Evolutionary conservation across 1,140 invertebrate genomes (phyloP).

Genomic region (Thaumatotibia leucotreta): DNA sequence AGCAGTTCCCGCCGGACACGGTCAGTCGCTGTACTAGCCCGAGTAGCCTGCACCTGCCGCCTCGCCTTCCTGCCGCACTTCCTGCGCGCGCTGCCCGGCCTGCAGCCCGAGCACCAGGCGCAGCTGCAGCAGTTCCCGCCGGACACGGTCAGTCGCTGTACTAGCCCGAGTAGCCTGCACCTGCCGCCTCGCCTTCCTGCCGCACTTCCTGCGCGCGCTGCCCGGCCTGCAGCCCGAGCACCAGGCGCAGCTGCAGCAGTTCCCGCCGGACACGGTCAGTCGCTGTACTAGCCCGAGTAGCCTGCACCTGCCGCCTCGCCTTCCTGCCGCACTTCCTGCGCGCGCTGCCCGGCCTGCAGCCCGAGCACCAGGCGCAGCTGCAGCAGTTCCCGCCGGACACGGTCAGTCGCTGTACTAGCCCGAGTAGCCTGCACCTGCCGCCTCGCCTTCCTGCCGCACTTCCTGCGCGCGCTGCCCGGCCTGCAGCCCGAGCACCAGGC

Average conservation of each 20-base stretch:
- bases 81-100: slow-evolving; percentile 67
- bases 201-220: slow-evolving; percentile 35
- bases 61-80: background rate
- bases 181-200: slow-evolving; percentile 40
- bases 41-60: slow-evolving; percentile 45
- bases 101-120: slow-evolving; percentile 75
- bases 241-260: slow-evolving; percentile 70
- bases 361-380: slow-evolving; percentile 71
- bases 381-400: slow-evolving; percentile 86
- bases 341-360: slow-evolving; percentile 16
- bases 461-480: slow-evolving; percentile 81
- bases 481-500: slow-evolving; percentile 81
- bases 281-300: too few relatives aligned
- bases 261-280: background rate
- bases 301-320: slow-evolving; percentile 89
- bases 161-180: too few relatives aligned
- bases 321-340: slow-evolving; percentile 79
- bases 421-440: slow-evolving; percentile 84
- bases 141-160: too few relatives aligned
- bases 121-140: slow-evolving; percentile 84
- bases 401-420: too few relatives aligned
- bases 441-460: slow-evolving; percentile 84
- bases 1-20: slow-evolving; percentile 81
- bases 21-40: too few relatives aligned
- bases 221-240: slow-evolving; percentile 51